Percentiles rank a stretch among this genome's conserved stretches.
Evolutionary conservation across 2,797 vertebrate genomes (phyloP).

Genomic region (Glyptemys insculpta): DNA sequence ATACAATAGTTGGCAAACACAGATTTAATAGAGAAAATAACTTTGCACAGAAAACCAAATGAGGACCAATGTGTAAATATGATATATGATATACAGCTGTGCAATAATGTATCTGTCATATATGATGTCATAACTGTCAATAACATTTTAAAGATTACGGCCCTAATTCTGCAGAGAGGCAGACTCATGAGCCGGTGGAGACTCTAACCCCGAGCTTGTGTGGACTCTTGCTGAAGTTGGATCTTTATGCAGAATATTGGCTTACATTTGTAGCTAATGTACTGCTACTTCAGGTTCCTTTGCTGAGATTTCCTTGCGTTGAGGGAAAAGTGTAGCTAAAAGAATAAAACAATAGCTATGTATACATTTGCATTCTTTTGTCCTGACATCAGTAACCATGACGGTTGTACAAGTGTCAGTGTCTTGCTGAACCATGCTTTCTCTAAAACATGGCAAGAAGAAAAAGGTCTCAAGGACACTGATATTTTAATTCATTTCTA

Average conservation of each 20-base stretch:
- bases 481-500: neutral
- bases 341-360: neutral
- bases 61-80: constrained; percentile 42
- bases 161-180: neutral
- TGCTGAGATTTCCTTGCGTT: neutral
- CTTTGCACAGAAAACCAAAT: constrained; percentile 34
- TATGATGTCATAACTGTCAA: accelerated
- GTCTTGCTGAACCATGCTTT: neutral
- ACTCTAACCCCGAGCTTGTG: neutral
- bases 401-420: accelerated
- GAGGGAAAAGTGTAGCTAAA: neutral
- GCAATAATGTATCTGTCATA: neutral
- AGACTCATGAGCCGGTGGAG: neutral
- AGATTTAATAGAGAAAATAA: constrained; percentile 46
- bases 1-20: constrained; percentile 19
- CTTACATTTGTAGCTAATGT: accelerated
- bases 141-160: neutral
- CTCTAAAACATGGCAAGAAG: neutral
- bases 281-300: neutral
- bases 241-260: neutral
- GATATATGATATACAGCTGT: neutral
- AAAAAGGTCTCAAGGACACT: neutral
- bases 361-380: neutral
- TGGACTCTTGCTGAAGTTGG: neutral
- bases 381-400: neutral